Conservation (phyloP, 1,140 invertebrate species). For the Caenorhabditis elegans region WBcel235 BX284602.5:7969501-7970000, state of each 20-base stretch:
- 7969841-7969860: no score
- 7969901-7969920: no score
- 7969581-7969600: not conserved
- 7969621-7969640: slow-evolving; percentile 20
- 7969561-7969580: not conserved
- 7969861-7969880: no score
- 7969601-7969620: not conserved
- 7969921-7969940: no score
- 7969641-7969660: not conserved
- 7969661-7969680: not conserved
- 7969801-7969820: no score
- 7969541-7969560: not conserved
- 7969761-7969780: no score
- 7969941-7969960: no score
- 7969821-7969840: no score
- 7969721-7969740: not conserved
- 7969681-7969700: not conserved
- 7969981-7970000: no score
- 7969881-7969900: no score
- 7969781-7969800: no score
- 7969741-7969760: not conserved
- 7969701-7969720: not conserved
- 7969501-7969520: not conserved
- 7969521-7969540: not conserved
- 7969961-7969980: no score